Evolutionary conservation across 2,888 invertebrate genomes (phyloP).

Genomic region (Ctena decussata): DNA sequence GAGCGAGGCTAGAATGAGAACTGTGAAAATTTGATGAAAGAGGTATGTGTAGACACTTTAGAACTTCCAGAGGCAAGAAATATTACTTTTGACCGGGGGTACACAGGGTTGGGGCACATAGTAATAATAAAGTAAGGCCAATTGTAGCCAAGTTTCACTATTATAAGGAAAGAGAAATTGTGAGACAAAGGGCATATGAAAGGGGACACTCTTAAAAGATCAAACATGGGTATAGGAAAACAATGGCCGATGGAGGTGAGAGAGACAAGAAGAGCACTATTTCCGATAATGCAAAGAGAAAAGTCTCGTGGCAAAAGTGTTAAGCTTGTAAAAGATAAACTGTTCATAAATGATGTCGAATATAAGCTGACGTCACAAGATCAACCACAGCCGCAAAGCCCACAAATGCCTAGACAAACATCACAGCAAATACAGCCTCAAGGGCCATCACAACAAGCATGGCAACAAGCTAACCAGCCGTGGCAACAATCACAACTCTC

Average conservation of each 20-base stretch:
- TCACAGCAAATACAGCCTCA: too few species aligned
- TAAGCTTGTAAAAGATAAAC: constrained; percentile 1
- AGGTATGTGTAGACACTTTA: background rate
- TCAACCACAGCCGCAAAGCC: too few species aligned
- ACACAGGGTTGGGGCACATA: background rate
- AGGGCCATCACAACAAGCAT: too few species aligned
- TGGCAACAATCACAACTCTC: too few species aligned
- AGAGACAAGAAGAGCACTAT: background rate
- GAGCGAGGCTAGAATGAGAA: background rate
- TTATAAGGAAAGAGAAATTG: background rate
- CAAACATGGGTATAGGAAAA: background rate
- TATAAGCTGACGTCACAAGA: too few species aligned
- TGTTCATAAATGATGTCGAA: background rate
- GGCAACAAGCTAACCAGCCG: too few species aligned
- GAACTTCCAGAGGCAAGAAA: background rate
- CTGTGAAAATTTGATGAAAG: background rate
- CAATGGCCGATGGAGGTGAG: background rate
- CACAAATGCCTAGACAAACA: too few species aligned
- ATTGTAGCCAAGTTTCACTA: too few species aligned
- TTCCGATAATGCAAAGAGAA: constrained; percentile 1
- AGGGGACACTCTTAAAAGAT: background rate
- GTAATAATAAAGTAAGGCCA: background rate
- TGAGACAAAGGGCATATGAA: background rate
- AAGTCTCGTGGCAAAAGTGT: background rate
- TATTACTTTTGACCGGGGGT: background rate